These are phyloP conservation scores for Neotoxoptera formosana DNA, from an alignment of 1,140 invertebrate species.

Conservation along the genomic window DNA sequence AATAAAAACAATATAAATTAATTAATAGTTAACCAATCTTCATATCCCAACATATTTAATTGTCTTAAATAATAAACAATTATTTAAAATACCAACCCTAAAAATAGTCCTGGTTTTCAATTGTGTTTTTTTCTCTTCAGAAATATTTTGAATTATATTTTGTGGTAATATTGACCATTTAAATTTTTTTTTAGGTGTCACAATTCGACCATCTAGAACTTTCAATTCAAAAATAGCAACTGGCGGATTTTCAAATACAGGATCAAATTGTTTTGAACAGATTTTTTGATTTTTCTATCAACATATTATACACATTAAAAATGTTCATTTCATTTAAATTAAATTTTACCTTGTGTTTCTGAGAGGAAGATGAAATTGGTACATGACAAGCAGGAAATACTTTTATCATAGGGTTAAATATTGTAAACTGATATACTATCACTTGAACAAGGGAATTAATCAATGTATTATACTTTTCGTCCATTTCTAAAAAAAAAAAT, in stretches of 20 bases:
- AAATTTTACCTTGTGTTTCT: constrained; percentile 43
- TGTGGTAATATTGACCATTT: constrained; percentile 18
- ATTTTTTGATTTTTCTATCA: constrained; percentile 53
- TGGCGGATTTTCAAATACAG: constrained; percentile 46
- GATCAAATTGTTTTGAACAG: constrained; percentile 44
- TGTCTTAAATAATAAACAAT: neutral
- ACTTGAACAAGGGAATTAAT: constrained; percentile 54
- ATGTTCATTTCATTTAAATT: neutral
- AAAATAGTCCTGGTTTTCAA: constrained; percentile 28
- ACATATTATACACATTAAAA: neutral
- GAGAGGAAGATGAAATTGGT: constrained; percentile 52
- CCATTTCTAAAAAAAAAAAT: constrained; percentile 33
- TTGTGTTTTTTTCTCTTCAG: constrained; percentile 7
- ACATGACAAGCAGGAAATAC: constrained; percentile 70
- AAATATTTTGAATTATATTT: constrained; percentile 18
- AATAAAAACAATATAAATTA: neutral
- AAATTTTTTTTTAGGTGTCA: constrained; percentile 42
- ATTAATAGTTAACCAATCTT: neutral
- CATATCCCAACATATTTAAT: neutral
- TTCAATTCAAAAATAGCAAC: constrained; percentile 46
- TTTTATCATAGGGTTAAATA: constrained; percentile 68
- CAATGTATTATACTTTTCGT: constrained; percentile 26
- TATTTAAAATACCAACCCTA: constrained; percentile 8
- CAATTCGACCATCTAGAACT: constrained; percentile 49
- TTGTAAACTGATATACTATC: constrained; percentile 66